Evolutionary conservation across 2,888 invertebrate genomes (phyloP).

Genomic region (Empis stercorea): DNA sequence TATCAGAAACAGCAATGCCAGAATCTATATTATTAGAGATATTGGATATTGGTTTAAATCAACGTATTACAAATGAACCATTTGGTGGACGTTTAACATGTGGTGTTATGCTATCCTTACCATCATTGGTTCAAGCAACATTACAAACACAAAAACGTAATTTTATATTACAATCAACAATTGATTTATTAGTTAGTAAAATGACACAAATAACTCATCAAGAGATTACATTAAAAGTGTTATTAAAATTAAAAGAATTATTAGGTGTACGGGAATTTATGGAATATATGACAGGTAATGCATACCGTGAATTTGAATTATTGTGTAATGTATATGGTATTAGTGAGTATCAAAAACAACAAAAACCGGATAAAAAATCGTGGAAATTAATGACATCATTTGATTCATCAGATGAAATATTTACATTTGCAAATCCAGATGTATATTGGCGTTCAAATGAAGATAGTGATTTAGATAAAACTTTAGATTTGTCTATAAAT

Average conservation of each 20-base stretch:
- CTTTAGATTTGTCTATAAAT: not conserved
- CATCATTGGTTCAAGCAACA: conserved; percentile 45
- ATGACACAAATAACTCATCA: conserved; percentile 47
- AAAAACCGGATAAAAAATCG: conserved; percentile 10
- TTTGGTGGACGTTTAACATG: conserved; percentile 46
- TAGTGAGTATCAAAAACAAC: conserved; percentile 11
- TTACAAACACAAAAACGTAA: conserved; percentile 39
- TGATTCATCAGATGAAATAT: conserved; percentile 12
- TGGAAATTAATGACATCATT: conserved; percentile 11
- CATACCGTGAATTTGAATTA: conserved; percentile 43
- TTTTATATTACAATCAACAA: conserved; percentile 40
- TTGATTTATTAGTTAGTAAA: conserved; percentile 43
- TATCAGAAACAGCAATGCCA: conserved; percentile 52
- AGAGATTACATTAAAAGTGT: conserved; percentile 53
- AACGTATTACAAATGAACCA: conserved; percentile 37
- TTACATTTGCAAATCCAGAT: not conserved
- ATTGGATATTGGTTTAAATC: conserved; percentile 50
- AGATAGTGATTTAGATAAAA: conserved; percentile 9
- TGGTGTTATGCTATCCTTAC: conserved; percentile 51
- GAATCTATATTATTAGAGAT: conserved; percentile 54
- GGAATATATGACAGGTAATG: conserved; percentile 39
- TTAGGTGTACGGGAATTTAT: conserved; percentile 55
- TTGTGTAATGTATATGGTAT: conserved; percentile 47
- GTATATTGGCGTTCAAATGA: conserved; percentile 19
- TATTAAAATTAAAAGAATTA: conserved; percentile 54